Evolutionary conservation across 2,113 vertebrate genomes (phyloP).

Genomic region (Passer montanus): DNA sequence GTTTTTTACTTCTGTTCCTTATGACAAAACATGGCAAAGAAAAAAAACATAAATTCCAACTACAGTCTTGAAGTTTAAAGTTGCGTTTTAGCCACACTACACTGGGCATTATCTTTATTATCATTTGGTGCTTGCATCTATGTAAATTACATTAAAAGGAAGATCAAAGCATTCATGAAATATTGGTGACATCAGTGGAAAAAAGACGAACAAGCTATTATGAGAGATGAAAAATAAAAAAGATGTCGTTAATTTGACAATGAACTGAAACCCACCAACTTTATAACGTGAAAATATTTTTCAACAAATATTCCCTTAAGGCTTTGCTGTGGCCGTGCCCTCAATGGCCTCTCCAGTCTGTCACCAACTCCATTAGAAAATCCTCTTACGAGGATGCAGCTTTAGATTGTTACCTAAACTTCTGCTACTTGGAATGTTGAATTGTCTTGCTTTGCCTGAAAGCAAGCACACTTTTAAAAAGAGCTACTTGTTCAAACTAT

Average conservation of each 20-base stretch:
- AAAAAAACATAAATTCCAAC: neutral
- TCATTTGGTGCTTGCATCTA: neutral
- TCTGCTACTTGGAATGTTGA: neutral
- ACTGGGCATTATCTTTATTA: neutral
- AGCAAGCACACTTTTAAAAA: neutral
- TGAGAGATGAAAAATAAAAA: neutral
- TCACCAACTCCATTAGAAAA: neutral
- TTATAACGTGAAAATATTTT: neutral
- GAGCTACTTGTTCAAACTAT: neutral
- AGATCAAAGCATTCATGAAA: conserved; percentile 12
- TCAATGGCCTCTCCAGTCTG: neutral
- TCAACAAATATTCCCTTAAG: neutral
- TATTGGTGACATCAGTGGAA: neutral
- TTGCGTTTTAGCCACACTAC: neutral
- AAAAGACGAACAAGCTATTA: conserved; percentile 27
- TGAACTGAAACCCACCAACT: neutral
- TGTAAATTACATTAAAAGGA: conserved; percentile 37
- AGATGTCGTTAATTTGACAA: neutral
- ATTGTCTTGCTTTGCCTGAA: neutral
- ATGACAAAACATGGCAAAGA: neutral
- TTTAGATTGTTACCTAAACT: neutral
- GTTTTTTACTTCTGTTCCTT: neutral
- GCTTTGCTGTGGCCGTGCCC: neutral
- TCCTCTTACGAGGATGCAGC: neutral
- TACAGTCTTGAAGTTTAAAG: neutral